Percentiles rank a stretch among this genome's conserved stretches.
Evolutionary conservation across 2,113 vertebrate species (phyloP).

Genomic region (Neoarius graeffei): DNA sequence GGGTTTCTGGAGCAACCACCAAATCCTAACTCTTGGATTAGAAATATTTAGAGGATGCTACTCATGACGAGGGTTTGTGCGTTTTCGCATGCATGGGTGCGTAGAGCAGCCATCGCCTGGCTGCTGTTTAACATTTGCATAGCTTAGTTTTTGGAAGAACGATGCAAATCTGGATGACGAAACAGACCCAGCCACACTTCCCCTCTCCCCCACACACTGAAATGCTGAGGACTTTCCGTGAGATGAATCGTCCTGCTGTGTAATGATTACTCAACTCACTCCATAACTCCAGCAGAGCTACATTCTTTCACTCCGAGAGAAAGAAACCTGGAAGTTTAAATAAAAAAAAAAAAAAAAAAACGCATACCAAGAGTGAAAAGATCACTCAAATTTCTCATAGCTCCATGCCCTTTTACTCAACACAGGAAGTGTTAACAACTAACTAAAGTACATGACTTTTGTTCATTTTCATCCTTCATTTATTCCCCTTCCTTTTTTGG

Average conservation of each 20-base stretch:
- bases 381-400: too few relatives aligned
- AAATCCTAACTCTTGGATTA: too few relatives aligned
- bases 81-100: too few relatives aligned
- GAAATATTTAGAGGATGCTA: background rate
- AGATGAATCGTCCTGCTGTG: background rate
- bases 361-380: background rate
- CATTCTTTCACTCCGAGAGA: background rate
- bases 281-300: conserved; percentile 15
- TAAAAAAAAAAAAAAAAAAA: background rate
- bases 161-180: conserved; percentile 34
- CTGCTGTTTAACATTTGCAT: conserved; percentile 27
- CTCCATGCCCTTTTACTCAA: background rate
- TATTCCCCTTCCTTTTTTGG: too few relatives aligned
- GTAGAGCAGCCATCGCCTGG: background rate
- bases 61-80: background rate
- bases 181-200: background rate
- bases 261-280: conserved; percentile 53
- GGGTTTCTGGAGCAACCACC: background rate
- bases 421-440: background rate
- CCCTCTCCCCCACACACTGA: conserved; percentile 3
- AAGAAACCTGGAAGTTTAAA: background rate
- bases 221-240: conserved; percentile 23
- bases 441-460: background rate
- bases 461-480: background rate
- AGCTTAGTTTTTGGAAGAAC: conserved; percentile 1